phyloP scores from a whole-genome alignment of 2,113 vertebrate species.

The Harpagus bidentatus region DNA sequence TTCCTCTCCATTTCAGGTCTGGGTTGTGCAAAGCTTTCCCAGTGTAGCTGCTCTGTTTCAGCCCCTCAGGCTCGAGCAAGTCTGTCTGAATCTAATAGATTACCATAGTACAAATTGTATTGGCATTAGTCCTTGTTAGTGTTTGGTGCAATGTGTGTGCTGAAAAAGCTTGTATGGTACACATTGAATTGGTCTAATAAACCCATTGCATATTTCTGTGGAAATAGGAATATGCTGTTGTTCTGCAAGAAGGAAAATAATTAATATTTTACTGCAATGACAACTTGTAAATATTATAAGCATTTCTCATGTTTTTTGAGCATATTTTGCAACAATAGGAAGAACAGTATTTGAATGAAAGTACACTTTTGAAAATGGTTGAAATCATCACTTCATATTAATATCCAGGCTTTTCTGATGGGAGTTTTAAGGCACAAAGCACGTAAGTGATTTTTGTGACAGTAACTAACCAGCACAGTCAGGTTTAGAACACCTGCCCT shows the following conservation, averaged over 20 bases:
- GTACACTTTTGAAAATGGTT: background rate
- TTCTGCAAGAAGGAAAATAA: background rate
- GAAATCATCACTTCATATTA: background rate
- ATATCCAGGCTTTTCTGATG: background rate
- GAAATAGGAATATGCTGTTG: background rate
- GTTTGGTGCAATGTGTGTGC: background rate
- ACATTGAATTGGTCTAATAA: background rate
- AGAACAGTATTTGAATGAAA: background rate
- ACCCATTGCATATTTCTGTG: accelerated
- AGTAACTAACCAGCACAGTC: too few species aligned
- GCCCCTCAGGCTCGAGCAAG: background rate
- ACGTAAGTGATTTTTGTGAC: too few species aligned
- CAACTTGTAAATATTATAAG: background rate
- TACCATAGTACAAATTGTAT: background rate
- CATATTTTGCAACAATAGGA: background rate
- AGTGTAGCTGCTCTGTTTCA: background rate
- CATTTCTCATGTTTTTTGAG: background rate
- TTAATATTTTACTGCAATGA: background rate
- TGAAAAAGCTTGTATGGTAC: background rate
- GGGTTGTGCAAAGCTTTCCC: background rate
- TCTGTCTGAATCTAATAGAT: background rate
- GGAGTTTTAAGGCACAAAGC: too few species aligned
- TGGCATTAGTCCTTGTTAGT: background rate
- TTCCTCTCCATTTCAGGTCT: accelerated
- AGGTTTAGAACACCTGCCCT: too few species aligned